phyloP scores from a whole-genome alignment of 2,797 vertebrate species.

The Corythornis leucogaster region DNA sequence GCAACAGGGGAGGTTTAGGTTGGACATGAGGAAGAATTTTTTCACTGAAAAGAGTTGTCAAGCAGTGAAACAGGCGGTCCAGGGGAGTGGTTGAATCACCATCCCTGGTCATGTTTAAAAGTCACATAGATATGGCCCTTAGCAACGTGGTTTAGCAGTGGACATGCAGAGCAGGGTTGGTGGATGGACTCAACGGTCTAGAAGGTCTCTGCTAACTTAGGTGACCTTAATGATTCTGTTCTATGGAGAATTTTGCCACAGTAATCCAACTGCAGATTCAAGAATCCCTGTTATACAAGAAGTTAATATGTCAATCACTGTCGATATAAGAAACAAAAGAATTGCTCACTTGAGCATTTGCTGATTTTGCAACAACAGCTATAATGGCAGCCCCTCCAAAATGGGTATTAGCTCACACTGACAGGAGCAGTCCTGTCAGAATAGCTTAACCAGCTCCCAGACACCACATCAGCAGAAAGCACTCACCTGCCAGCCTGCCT shows the following conservation, averaged over 20 bases:
- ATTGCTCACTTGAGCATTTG: neutral
- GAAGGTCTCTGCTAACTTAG: too few relatives aligned
- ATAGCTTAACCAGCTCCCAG: neutral
- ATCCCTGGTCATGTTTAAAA: too few relatives aligned
- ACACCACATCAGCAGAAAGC: neutral
- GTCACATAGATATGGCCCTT: too few relatives aligned
- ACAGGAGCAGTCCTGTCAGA: neutral
- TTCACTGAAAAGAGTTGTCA: too few relatives aligned
- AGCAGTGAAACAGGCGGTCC: too few relatives aligned
- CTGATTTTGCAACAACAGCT: neutral
- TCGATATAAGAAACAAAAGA: neutral
- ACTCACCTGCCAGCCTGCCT: neutral
- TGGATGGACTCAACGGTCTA: too few relatives aligned
- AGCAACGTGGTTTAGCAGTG: too few relatives aligned
- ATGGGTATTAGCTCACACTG: neutral
- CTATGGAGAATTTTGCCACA: neutral
- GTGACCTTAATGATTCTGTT: too few relatives aligned
- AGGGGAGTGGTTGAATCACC: too few relatives aligned
- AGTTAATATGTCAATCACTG: neutral
- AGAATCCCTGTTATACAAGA: neutral
- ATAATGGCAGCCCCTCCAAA: neutral
- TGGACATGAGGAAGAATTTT: too few relatives aligned
- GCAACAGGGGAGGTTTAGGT: too few relatives aligned
- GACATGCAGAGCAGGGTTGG: too few relatives aligned
- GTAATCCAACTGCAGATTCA: neutral